These are phyloP conservation scores for Ericerus pela DNA, from an alignment of 1,140 invertebrate species.

Conservation along the genomic window DNA sequence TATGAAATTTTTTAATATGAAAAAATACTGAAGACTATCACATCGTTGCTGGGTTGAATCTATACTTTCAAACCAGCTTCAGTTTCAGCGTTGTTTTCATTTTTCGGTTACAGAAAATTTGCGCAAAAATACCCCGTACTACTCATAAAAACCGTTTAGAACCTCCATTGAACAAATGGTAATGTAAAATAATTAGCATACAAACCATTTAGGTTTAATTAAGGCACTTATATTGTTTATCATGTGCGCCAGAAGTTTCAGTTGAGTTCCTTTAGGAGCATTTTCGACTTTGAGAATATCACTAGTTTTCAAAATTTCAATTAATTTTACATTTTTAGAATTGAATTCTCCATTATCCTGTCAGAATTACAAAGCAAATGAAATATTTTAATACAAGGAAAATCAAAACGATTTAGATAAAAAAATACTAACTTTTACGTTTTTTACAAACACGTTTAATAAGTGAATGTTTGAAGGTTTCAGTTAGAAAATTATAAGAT, in stretches of 20 bases:
- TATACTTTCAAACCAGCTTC: neutral
- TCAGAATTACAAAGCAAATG: too few species aligned
- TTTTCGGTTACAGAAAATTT: neutral
- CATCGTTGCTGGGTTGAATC: neutral
- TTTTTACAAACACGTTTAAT: too few species aligned
- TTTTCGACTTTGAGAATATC: constrained; percentile 60
- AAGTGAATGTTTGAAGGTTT: too few species aligned
- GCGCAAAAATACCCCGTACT: neutral
- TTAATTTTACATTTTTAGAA: constrained; percentile 3
- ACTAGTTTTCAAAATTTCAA: constrained; percentile 48
- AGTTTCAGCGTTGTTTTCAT: neutral
- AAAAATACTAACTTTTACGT: neutral
- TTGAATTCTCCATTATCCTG: neutral
- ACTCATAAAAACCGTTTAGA: neutral
- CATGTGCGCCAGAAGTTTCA: constrained; percentile 68
- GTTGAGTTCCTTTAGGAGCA: constrained; percentile 67
- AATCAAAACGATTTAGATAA: neutral
- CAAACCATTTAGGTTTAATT: constrained; percentile 76
- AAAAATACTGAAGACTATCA: constrained; percentile 4
- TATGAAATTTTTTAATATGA: neutral
- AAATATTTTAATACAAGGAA: neutral
- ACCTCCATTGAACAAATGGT: neutral
- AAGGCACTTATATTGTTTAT: constrained; percentile 61
- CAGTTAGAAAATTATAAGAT: too few species aligned
- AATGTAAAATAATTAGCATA: constrained; percentile 2